These are phyloP conservation scores for Trissolcus basalis DNA, from an alignment of 1,140 invertebrate species.

Conservation along the genomic window DNA sequence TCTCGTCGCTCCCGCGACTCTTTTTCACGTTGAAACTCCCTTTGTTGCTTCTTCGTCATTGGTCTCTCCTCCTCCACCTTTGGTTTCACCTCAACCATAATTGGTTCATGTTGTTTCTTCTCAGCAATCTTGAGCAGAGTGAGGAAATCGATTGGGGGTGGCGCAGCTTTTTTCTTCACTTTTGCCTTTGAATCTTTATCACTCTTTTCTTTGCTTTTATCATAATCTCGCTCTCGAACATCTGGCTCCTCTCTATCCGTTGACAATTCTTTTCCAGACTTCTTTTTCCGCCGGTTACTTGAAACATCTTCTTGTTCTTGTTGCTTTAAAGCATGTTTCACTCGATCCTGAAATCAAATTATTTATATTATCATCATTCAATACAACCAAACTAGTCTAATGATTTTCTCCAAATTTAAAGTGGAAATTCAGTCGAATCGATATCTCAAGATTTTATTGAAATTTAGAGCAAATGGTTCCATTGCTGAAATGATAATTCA, in stretches of 20 bases:
- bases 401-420: no score
- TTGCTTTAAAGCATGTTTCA: conserved; percentile 83
- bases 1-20: conserved; percentile 77
- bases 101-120: conserved; percentile 87
- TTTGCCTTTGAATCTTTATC: conserved; percentile 78
- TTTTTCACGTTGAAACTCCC: conserved; percentile 81
- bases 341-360: conserved; percentile 76
- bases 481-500: no score
- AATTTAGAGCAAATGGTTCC: no score
- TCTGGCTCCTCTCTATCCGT: conserved; percentile 60
- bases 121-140: conserved; percentile 87
- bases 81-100: conserved; percentile 79
- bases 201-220: conserved; percentile 58
- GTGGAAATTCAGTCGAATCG: no score
- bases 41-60: conserved; percentile 88
- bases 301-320: conserved; percentile 84
- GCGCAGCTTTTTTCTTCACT: conserved; percentile 77
- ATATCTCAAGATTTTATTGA: no score
- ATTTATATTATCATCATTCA: conserved; percentile 1
- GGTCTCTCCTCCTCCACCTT: conserved; percentile 82
- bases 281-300: conserved; percentile 82
- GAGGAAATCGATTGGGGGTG: conserved; percentile 85
- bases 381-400: no score
- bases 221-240: background rate
- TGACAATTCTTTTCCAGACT: conserved; percentile 59